Base-by-base conservation (phyloP, 2,113 vertebrate species). In the Mobula birostris region DNA sequence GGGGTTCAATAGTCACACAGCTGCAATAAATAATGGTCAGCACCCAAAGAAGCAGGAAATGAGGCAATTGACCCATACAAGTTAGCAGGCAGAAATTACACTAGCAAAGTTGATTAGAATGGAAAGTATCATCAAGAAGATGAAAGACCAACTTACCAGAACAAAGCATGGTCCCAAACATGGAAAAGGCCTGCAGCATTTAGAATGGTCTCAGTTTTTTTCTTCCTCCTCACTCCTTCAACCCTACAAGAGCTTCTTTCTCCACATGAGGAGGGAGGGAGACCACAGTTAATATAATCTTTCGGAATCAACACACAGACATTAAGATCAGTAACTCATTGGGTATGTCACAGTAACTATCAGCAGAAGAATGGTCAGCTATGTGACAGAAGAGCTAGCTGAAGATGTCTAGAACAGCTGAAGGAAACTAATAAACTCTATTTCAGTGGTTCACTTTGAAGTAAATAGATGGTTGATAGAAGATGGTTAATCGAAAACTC, bases 31-130 rank as follows among this genome's bases (percentile, higher is more conserved):
- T 74, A 29, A 36, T 27, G 70, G 24, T 93, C 74, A 74, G 21
- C 68, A 74, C 91, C 91, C 56, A 93, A 93, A 48, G 9, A 93
- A 93, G 91, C 70, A 93, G 70, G 91, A 93, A 93, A 93, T 93
- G 91, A 93, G 68, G 68, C 36, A 74, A 36, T 93, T 93, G 70
- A 56, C 19, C 68, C 66, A 15, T 74, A 56, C 56, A 48, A 11
- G 91, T 56, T 66, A 93, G 5, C 5, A 29, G 40, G 12, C 21
- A 74, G 91, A 6, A 93, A 93, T 93, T 93, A 93, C 36, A 12
- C 91, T 12, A 74, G 12, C 68, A 56, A 29, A n/a, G 70, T 5
- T 93, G 70, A 74, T 93, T 93, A 12, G 70, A 40, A 74, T 48
- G 36, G 36, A 72, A 74, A 72, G 1, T 72, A 76, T 48, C 36